These are phyloP conservation scores for Hermetia illucens DNA, from an alignment of 1,140 invertebrate species.

Conservation along the genomic window DNA sequence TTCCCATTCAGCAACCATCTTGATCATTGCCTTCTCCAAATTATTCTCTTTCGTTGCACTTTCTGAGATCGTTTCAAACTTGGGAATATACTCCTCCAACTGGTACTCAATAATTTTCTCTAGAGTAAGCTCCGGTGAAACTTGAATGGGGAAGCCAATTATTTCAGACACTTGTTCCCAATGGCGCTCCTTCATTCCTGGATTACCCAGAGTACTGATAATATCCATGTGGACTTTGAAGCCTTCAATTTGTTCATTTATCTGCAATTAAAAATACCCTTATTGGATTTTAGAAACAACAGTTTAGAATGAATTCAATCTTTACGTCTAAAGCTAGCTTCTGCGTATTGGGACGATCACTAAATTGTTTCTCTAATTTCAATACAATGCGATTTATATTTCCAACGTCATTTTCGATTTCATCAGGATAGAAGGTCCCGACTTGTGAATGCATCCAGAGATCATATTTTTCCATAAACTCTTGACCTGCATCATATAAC, in stretches of 20 bases:
- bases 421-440: conserved; percentile 73
- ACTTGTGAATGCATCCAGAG: conserved; percentile 73
- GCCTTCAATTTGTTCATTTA: conserved; percentile 58
- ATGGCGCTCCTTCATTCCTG: conserved; percentile 80
- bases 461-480: conserved; percentile 72
- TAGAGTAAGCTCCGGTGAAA: conserved; percentile 71
- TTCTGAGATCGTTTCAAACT: conserved; percentile 88
- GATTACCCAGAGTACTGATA: conserved; percentile 85
- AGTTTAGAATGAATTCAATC: conserved; percentile 8
- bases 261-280: conserved; percentile 22
- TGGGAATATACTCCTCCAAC: conserved; percentile 75
- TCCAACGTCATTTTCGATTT: conserved; percentile 70
- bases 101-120: conserved; percentile 88
- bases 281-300: conserved; percentile 1
- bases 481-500: conserved; percentile 74
- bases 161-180: conserved; percentile 95
- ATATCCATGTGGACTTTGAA: conserved; percentile 85
- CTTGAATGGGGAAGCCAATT: conserved; percentile 81
- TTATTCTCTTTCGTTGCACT: conserved; percentile 91
- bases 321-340: conserved; percentile 49
- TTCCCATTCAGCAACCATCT: conserved; percentile 89
- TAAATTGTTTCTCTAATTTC: conserved; percentile 79
- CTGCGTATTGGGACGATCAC: conserved; percentile 47
- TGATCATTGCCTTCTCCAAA: conserved; percentile 74
- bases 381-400: conserved; percentile 68